A percentile compares a stretch with the other conserved stretches of the same genome.
Evolutionary conservation across 92 coral and sea anemone species (phyloP).

Genomic region (Paramuricea clavata): DNA sequence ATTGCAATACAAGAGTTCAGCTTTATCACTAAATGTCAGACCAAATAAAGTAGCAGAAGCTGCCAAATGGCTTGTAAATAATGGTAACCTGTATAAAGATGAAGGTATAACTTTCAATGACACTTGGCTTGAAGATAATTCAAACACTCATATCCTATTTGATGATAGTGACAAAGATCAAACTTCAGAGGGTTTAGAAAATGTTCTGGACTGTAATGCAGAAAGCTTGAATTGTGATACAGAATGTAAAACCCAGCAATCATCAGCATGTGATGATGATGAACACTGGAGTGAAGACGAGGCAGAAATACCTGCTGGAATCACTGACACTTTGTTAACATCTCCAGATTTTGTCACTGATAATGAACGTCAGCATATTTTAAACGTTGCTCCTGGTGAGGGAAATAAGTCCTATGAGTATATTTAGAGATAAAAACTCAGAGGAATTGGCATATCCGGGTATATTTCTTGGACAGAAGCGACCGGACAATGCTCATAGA

Average conservation of each 20-base stretch:
- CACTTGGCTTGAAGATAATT: too few species aligned
- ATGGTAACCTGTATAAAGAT: too few species aligned
- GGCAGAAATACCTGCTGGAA: conserved; percentile 44
- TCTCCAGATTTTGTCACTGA: conserved; percentile 49
- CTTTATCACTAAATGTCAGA: too few species aligned
- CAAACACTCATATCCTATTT: too few species aligned
- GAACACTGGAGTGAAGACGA: conserved; percentile 24
- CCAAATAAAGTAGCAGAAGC: too few species aligned
- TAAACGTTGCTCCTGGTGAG: conserved; percentile 49
- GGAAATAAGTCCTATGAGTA: conserved; percentile 53
- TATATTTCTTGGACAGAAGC: conserved; percentile 57
- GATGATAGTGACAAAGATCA: conserved; percentile 40
- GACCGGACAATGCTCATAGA: conserved; percentile 59
- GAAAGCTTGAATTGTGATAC: neutral
- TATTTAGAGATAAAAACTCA: conserved; percentile 50
- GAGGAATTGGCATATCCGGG: conserved; percentile 70
- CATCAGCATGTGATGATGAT: neutral
- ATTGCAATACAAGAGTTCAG: too few species aligned
- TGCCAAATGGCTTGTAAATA: too few species aligned
- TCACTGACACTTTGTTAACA: conserved; percentile 71
- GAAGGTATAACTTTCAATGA: too few species aligned
- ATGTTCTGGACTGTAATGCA: neutral
- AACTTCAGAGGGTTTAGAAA: conserved; percentile 51
- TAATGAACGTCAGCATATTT: conserved; percentile 34
- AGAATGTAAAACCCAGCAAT: neutral